Conservation (phyloP, 2,113 vertebrate species). For the Tupaia chinensis region DNA sequence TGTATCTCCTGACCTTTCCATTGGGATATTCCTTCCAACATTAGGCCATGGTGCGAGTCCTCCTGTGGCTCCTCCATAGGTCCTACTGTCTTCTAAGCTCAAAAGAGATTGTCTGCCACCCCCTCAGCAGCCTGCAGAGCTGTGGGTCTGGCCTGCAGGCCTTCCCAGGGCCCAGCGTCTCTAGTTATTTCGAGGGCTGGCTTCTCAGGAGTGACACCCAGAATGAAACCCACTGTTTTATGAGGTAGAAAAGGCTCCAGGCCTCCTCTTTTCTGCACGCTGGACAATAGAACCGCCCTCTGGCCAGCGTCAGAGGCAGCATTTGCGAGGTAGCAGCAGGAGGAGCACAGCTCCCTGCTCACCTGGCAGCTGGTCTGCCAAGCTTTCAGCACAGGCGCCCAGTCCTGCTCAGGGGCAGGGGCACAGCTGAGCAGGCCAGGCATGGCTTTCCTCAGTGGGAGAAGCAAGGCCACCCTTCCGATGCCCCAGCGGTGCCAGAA, state of each 20-base stretch:
- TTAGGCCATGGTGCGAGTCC: not conserved
- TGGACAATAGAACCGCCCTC: constrained; percentile 56
- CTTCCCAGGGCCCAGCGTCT: not conserved
- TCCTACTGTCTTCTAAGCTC: not conserved
- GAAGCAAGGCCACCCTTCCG: not conserved
- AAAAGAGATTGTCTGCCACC: not conserved
- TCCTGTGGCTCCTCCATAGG: not conserved
- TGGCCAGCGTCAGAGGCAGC: constrained; percentile 67
- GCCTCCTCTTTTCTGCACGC: constrained; percentile 67
- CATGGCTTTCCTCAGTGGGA: not conserved
- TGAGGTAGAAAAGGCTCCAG: not conserved
- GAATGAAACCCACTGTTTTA: not conserved
- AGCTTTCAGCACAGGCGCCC: constrained; percentile 43
- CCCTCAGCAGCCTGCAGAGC: not conserved
- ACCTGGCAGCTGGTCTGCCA: not conserved
- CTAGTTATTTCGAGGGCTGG: not conserved
- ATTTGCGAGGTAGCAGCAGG: constrained; percentile 73
- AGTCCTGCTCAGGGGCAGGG: not conserved
- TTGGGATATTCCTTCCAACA: not conserved
- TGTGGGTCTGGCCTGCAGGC: not conserved
- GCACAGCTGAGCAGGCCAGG: not conserved
- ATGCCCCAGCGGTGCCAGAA: not conserved
- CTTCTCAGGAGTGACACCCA: not conserved
- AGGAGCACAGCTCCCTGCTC: constrained; percentile 70
- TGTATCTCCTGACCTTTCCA: not conserved